Evolutionary conservation across 2,888 invertebrate species (phyloP), one percentile per base, ranked within the genome.

Genomic region (Nomada hirtipes): DNA sequence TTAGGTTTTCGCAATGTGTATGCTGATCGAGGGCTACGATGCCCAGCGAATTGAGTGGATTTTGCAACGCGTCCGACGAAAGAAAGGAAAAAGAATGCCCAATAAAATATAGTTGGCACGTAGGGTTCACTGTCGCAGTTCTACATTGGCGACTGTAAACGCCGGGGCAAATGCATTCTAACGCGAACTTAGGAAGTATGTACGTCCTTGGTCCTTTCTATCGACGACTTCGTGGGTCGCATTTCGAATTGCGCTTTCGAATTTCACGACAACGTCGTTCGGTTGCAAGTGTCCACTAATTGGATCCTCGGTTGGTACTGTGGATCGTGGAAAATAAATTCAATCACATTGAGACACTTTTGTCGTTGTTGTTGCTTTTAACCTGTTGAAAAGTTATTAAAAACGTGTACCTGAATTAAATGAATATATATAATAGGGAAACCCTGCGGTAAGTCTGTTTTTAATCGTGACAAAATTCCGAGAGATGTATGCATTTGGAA

Each of bases 161-260:
- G 15, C 53, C 63, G 63, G 18, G 13, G 26, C 59, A 68, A 82
- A 42, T 86, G 81, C 82, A 87, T 76, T 88, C 53, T 59, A 68
- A 60, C 74, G 29, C 53, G 55, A 59, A 68, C 59, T 71, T 18
- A 23, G 64, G 42, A 47, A 60, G 20, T n/a, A 26, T 65, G 86
- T 86, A 36, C 67, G 86, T 86, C 89, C 90, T 89, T 90, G 90
- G 86, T 91, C 86, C 88, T 87, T 89, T 89, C 88, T 79, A 88
- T 87, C 80, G 61, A 18, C 11, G 61, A 69, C 78, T 83, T 73
- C 87, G 90, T 86, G 87, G 78, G 67, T 53, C 20, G 89, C 82
- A 90, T 89, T 85, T 67, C 23, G 20, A 78, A 57, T 57, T 2
- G 42, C 61, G 65, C 69, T 65, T 76, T 81, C 70, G 63, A 75